A percentile compares a stretch with the other conserved stretches of the same genome.
Evolutionary conservation across 2,888 invertebrate species (phyloP).

Genomic region (Sinhomidia bicolor): DNA sequence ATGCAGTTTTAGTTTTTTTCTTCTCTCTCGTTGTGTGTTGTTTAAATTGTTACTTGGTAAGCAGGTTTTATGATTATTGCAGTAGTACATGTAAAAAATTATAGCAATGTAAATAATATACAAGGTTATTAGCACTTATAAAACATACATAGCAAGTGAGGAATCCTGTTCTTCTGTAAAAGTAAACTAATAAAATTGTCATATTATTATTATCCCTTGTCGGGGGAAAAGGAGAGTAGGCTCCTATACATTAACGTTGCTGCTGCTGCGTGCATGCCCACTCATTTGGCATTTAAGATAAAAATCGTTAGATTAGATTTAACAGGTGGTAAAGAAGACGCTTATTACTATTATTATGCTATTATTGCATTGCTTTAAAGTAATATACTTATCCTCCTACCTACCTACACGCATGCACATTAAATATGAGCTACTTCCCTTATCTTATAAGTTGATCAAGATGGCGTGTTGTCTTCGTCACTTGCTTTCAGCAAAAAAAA

Average conservation of each 20-base stretch:
- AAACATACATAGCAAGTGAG: no score
- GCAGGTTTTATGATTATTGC: neutral
- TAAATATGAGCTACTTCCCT: neutral
- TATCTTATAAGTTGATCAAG: neutral
- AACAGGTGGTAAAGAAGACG: neutral
- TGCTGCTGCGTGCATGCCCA: neutral
- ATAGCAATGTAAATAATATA: neutral
- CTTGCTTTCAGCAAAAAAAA: neutral
- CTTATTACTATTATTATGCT: no score
- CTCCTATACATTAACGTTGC: neutral
- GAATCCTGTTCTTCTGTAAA: neutral
- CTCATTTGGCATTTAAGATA: neutral
- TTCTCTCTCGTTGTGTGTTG: no score
- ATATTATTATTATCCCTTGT: neutral
- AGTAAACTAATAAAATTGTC: neutral
- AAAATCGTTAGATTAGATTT: neutral
- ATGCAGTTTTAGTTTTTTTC: no score
- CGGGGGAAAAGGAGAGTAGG: neutral
- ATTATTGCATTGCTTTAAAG: no score
- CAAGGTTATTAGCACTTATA: no score
- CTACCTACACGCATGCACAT: no score
- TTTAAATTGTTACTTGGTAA: neutral
- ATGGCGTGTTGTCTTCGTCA: neutral
- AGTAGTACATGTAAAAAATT: neutral
- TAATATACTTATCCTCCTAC: no score